Evolutionary conservation across 2,888 invertebrate genomes (phyloP).

Genomic region (Zootermopsis nevadensis): DNA sequence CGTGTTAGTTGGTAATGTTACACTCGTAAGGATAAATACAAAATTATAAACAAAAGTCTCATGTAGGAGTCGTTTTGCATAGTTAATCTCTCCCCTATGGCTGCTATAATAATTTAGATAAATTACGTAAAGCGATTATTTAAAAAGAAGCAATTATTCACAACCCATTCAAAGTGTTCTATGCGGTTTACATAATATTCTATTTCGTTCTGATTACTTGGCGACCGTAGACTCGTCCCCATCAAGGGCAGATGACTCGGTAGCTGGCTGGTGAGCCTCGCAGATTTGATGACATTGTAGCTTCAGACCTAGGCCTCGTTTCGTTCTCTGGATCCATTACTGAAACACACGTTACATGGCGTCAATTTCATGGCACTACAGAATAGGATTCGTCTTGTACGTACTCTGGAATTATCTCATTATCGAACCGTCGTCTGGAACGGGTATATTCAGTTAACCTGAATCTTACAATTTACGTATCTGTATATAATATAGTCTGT

Average conservation of each 20-base stretch:
- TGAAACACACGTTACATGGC: background rate
- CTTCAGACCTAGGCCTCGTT: background rate
- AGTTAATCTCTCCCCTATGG: constrained; percentile 14
- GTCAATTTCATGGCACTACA: too few relatives aligned
- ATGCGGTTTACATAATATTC: background rate
- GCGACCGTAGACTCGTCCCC: background rate
- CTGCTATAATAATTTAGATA: constrained; percentile 18
- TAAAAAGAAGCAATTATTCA: constrained; percentile 25
- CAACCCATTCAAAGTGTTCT: constrained; percentile 25
- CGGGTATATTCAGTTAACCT: too few relatives aligned
- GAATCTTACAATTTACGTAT: too few relatives aligned
- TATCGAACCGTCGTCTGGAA: too few relatives aligned
- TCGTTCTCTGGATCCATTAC: constrained; percentile 12
- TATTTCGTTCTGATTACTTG: background rate
- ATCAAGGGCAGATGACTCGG: background rate
- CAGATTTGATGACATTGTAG: background rate
- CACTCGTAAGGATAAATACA: background rate
- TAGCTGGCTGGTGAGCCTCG: background rate
- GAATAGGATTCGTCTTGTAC: too few relatives aligned
- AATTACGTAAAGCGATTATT: constrained; percentile 1
- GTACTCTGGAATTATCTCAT: too few relatives aligned
- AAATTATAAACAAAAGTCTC: background rate
- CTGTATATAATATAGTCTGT: too few relatives aligned
- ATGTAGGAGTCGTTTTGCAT: constrained; percentile 15
- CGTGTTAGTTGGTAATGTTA: background rate